Evolutionary conservation across 2,113 vertebrate genomes (phyloP), one percentile per base, ranked within the genome.

Genomic region (Misgurnus mizolepis): DNA sequence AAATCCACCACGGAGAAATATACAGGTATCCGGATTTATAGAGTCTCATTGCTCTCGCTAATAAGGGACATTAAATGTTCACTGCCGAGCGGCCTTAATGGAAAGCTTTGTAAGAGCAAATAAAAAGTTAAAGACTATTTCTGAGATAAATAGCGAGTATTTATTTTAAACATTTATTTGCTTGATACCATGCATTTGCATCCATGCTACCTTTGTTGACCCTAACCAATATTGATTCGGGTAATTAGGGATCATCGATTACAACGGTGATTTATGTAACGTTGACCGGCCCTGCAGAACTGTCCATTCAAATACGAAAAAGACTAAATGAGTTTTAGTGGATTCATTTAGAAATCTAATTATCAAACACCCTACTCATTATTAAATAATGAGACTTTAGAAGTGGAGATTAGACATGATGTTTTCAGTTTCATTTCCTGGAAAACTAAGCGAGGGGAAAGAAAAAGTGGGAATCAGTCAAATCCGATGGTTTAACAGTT

Each of bases 231-330:
- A 70, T 55, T 12, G 58, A 62, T 64, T 47, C 9, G 7, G 4
- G 67, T 72, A 80, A 80, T 84, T 84, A 84, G 61, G 7, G 50
- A 72, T 53, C 67, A 68, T 66, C 4, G 82, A 81, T 84, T 84
- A 22, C n/a, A n/a, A 7, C 4, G 2, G 15, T 50, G 79, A 84
- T 84, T 80, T 79, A 84, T 84, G 67, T 22, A 3, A 47, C 40
- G 75, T 39, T 34, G 82, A 84, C 72, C 8, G 15, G 67, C 67
- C 64, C 76, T 68, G 4, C 55, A 77, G 78, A 80, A 47, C 55
- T 0, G 50, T 15, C 41, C 12, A 61, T 55, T 67, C 74, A 74
- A 81, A 40, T 67, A 43, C 55, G 55, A 45, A 70, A 71, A 60
- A 9, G 78, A 34, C 60, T 8, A 78, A 81, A 68, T 1, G 61